Base-by-base conservation (phyloP, 2,797 vertebrate species). In the Dermochelys coriacea region DNA sequence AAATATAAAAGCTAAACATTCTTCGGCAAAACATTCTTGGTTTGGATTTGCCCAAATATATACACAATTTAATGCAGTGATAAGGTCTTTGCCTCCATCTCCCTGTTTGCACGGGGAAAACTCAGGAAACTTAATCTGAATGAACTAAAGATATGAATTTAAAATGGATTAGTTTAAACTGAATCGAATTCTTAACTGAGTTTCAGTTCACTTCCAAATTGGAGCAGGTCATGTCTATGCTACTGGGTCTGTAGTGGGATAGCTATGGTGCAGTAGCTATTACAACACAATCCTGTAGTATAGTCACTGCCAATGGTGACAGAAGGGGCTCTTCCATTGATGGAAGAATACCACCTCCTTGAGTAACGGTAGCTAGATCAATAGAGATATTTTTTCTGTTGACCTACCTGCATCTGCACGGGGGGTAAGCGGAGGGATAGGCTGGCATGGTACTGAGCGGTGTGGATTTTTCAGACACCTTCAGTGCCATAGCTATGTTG, bases 1-100 rank as follows among this genome's bases (percentile, higher is more conserved):
- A 31, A 64, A n/a, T 52, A 61, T 0, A 0, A 61, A 77, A 89
- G 90, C 2, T n/a, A 8, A 80, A 82, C 50, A 89, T 87, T 87
- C 82, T 82, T 96, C 94, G 88, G 92, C 80, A 93, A 91, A n/a
- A 37, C 87, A 29, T 57, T 90, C 57, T 83, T 4, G 8, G 71
- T 88, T 96, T 84, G 88, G 34, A 52, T 41, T 61, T 61, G 90
- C 88, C 87, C 51, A 57, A 91, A 74, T 15, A 18, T 0, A 0
- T 59, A 2, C 15, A 21, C 79, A 45, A 19, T 55, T 93, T 94
- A 93, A 93, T 96, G 64, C 80, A 95, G 85, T 93, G 92, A 93
- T 94, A 85, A 31, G 96, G 93, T 37, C n/a, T 68, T n/a, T 68
- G 64, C 31, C 18, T 68, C 64, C n/a, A 19, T 68, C 18, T 68